Percentiles rank a stretch among this genome's conserved stretches.
Evolutionary conservation across 1,140 invertebrate species (phyloP).

Genomic region (Bombus confusus): DNA sequence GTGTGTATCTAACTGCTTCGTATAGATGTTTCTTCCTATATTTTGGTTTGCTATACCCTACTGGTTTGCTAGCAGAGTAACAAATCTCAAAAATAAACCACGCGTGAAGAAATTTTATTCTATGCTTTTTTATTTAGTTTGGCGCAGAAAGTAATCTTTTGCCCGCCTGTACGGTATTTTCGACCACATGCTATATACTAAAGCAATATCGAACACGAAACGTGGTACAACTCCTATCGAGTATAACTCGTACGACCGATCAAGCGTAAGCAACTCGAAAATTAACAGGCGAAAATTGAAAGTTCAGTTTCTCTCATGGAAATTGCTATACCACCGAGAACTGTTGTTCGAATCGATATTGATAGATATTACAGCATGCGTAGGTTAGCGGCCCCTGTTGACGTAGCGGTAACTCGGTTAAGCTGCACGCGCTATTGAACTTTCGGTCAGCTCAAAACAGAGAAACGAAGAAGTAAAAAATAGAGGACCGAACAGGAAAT

Average conservation of each 20-base stretch:
- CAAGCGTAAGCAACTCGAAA: neutral
- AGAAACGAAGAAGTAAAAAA: neutral
- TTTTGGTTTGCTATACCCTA: no score
- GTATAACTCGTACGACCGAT: neutral
- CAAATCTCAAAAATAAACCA: no score
- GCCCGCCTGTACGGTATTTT: no score
- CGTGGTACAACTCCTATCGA: no score
- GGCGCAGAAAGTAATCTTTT: no score
- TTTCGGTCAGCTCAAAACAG: conserved; percentile 3
- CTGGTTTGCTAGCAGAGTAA: no score
- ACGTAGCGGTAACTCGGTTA: conserved; percentile 46
- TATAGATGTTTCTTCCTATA: no score
- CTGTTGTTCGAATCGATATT: neutral
- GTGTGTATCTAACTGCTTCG: no score
- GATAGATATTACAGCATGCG: neutral
- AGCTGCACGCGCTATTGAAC: conserved; percentile 33
- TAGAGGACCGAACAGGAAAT: neutral
- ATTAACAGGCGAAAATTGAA: neutral
- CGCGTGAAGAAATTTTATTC: no score
- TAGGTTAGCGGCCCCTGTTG: conserved; percentile 33
- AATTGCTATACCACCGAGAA: neutral
- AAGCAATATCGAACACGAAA: no score
- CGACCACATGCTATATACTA: no score
- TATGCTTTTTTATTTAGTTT: no score
- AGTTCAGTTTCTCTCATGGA: neutral